Base-by-base conservation (phyloP, 2,888 invertebrate species). In the Heteromurus nitidus region DNA sequence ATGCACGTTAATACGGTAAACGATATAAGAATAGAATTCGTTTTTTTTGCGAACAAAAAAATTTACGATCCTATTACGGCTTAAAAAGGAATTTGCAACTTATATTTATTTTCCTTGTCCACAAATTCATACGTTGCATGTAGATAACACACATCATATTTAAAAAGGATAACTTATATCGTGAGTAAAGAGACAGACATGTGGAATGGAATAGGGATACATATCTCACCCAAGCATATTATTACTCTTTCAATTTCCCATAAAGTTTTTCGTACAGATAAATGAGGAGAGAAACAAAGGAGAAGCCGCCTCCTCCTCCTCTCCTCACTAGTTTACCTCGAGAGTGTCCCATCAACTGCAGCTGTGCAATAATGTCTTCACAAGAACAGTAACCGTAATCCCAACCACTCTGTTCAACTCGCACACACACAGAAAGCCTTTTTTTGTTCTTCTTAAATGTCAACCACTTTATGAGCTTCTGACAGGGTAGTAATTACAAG, bases 401-500 rank as follows among this genome's bases (percentile, higher is more conserved):
- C n/a, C n/a, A 9, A 50, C 20, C 36, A 36, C 36, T 36, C 13
- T 36, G 11, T 47, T 47, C n/a, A 22, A 26, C 26, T 55, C 26
- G n/a, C 20, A 11, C 47, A 47, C n/a, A 11, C n/a, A 47, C 53
- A 22, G 2, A 64, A 20, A 36, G 64, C 42, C 11, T 16, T 64
- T 24, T n/a, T 36, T n/a, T 42, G 7, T 44, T 22, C 42, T 36
- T 36, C 22, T 65, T 53, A 70, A 70, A 74, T 74, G 65, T 74
- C 74, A 74, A 65, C 55, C 53, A 9, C 24, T 44, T 44, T 65
- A 44, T 72, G 36, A 72, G 20, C 64, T 30, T 42, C 47, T 44
- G 47, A 31, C 36, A 73, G 62, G 22, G 22, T 42, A 30, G 9
- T 73, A 73, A 73, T 62, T 62, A 69, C 22, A 30, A 73, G n/a